Evolutionary conservation across 2,797 vertebrate species (phyloP).

Genomic region (Pteronotus mesoamericanus): DNA sequence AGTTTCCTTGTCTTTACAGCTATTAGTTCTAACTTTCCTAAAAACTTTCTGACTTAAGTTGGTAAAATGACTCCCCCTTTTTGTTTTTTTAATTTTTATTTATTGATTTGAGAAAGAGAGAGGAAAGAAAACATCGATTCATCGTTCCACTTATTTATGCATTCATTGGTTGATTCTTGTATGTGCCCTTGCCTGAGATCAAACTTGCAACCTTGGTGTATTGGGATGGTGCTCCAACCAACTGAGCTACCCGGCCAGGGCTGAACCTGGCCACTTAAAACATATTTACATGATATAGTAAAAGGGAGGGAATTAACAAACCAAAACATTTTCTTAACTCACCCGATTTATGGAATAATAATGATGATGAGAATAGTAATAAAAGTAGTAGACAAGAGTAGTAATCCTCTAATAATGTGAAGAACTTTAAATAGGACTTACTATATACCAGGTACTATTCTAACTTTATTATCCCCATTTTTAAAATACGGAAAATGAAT

Average conservation of each 20-base stretch:
- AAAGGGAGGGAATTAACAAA: not conserved
- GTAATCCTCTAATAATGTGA: not conserved
- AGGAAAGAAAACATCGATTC: not conserved
- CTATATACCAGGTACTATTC: not conserved
- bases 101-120: not conserved
- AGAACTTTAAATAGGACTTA: not conserved
- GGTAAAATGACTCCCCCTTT: not conserved
- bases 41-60: not conserved
- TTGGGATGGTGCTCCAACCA: not conserved
- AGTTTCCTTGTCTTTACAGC: not conserved
- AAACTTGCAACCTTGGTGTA: not conserved
- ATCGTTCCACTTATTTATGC: not conserved
- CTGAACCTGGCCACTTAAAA: not conserved
- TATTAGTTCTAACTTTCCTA: not conserved
- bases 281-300: not conserved
- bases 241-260: not conserved
- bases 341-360: not conserved
- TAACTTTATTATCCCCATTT: not conserved
- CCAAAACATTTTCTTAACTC: not conserved
- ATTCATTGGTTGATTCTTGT: not conserved
- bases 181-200: not conserved
- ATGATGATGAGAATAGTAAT: not conserved
- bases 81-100: not conserved
- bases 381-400: not conserved
- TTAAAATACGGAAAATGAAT: not conserved